These are phyloP conservation scores for Limonius californicus DNA, from an alignment of 1,140 invertebrate species.

Conservation along the genomic window DNA sequence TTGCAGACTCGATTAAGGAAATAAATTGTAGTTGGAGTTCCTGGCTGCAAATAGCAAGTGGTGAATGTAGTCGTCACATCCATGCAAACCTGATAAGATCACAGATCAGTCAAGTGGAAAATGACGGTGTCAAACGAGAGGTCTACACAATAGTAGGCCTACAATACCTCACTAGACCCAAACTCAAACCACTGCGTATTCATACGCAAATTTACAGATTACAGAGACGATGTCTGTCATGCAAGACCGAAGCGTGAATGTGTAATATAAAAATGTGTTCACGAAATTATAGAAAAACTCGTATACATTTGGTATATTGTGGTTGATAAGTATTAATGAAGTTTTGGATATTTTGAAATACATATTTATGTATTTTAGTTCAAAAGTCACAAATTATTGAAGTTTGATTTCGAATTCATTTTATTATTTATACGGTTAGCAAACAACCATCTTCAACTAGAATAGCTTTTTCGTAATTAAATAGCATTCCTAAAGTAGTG, in stretches of 20 bases:
- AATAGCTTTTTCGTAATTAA: too few species aligned
- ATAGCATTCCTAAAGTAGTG: too few species aligned
- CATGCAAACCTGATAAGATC: conserved; percentile 44
- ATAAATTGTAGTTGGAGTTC: background rate
- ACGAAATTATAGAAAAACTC: too few species aligned
- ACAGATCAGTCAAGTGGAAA: conserved; percentile 45
- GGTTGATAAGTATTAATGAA: too few species aligned
- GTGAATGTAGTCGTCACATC: conserved; percentile 31
- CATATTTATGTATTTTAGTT: too few species aligned
- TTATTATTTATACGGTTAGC: too few species aligned
- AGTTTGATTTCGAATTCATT: too few species aligned
- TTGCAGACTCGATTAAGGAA: too few species aligned
- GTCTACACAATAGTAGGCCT: conserved; percentile 39
- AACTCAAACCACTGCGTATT: conserved; percentile 27
- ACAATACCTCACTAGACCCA: conserved; percentile 28
- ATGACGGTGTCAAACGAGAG: conserved; percentile 46
- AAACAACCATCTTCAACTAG: too few species aligned
- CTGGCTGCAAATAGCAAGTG: background rate
- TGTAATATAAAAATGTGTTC: background rate
- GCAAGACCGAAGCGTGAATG: background rate
- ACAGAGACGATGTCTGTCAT: conserved; percentile 21
- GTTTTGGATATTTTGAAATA: too few species aligned
- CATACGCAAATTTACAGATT: conserved; percentile 42
- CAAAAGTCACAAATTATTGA: too few species aligned
- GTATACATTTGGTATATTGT: too few species aligned